These are phyloP conservation scores for Drosophila insularis DNA, from an alignment of 1,140 invertebrate genomes.

Conservation along the genomic window DNA sequence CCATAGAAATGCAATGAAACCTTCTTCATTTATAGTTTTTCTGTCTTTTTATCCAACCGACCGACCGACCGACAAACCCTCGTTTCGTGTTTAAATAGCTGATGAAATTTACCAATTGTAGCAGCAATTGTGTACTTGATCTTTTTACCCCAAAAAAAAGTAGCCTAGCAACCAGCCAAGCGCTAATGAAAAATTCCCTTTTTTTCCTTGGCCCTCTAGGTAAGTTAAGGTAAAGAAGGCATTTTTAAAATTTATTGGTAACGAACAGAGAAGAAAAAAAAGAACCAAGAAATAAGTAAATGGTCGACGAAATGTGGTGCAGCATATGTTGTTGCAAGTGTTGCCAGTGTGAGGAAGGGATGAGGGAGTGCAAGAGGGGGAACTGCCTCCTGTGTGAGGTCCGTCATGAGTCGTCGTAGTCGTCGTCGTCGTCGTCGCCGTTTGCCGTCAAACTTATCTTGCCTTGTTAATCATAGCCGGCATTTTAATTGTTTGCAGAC, in stretches of 20 bases:
- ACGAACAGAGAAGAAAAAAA: conserved; percentile 31
- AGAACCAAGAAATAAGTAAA: conserved; percentile 31
- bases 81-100: conserved; percentile 58
- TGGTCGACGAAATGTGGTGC: conserved; percentile 57
- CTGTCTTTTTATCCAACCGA: neutral
- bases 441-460: conserved; percentile 57
- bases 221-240: conserved; percentile 61
- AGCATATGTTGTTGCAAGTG: conserved; percentile 63
- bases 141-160: conserved; percentile 17
- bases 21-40: neutral
- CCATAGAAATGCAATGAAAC: too few relatives aligned
- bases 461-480: conserved; percentile 70
- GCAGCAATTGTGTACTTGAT: conserved; percentile 60
- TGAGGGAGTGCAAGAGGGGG: neutral
- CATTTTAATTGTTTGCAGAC: conserved; percentile 72
- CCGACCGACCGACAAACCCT: neutral
- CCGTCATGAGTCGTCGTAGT: conserved; percentile 36
- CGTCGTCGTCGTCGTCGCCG: conserved; percentile 38
- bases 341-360: conserved; percentile 5
- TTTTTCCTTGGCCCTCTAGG: conserved; percentile 9
- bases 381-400: conserved; percentile 49
- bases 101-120: conserved; percentile 72
- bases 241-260: conserved; percentile 75
- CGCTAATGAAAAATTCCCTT: conserved; percentile 73
- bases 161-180: conserved; percentile 36